Conservation (phyloP, 2,888 invertebrate genomes). For the Phytoseiulus persimilis region DNA sequence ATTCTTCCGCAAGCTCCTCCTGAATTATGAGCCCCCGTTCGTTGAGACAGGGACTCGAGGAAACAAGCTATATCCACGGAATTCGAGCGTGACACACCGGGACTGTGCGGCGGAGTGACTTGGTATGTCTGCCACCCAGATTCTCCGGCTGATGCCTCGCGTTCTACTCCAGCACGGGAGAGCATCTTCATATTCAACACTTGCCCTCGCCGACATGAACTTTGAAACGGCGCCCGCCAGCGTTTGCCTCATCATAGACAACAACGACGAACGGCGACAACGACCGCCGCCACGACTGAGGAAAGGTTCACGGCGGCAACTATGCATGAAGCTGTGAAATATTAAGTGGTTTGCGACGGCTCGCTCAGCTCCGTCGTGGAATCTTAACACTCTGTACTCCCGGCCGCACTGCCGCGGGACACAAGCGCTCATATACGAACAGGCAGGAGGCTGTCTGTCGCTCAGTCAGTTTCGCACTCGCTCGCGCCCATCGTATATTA, state of each 20-base stretch:
- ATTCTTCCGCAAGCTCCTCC: not conserved
- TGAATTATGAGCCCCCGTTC: no score
- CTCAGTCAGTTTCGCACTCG: not conserved
- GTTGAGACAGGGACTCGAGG: no score
- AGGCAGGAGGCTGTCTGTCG: not conserved
- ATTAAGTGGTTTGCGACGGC: not conserved
- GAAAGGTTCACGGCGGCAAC: not conserved
- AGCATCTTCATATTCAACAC: not conserved
- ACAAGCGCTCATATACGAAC: not conserved
- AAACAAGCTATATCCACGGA: no score
- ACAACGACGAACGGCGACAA: not conserved
- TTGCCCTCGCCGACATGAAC: not conserved
- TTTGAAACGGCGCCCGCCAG: not conserved
- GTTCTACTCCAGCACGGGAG: not conserved
- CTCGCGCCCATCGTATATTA: not conserved
- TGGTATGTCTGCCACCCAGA: not conserved
- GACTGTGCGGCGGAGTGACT: not conserved
- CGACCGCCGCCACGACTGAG: not conserved
- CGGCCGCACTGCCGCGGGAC: not conserved
- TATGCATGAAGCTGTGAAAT: constrained; percentile 5
- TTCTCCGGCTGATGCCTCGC: not conserved
- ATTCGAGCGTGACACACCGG: no score
- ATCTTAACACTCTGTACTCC: not conserved
- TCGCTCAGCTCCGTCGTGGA: not conserved
- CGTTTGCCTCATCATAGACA: not conserved